Percentiles rank a stretch among this genome's conserved stretches.
Evolutionary conservation across 2,888 invertebrate species (phyloP).

Genomic region (Scelioninae gen. 2): DNA sequence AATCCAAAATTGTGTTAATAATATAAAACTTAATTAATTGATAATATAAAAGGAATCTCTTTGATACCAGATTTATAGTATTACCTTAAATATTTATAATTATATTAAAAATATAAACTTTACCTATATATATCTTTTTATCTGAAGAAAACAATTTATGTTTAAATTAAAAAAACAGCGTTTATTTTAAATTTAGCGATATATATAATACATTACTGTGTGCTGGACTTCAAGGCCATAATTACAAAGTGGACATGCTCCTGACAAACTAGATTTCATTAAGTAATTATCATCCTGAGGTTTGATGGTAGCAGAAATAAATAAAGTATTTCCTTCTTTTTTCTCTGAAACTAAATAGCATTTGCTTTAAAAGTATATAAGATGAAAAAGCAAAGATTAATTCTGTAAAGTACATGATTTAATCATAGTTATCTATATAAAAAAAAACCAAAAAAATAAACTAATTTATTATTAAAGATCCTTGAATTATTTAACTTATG

Average conservation of each 20-base stretch:
- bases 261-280: neutral
- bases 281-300: conserved; percentile 22
- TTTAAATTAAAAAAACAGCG: too few relatives aligned
- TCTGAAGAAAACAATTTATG: conserved; percentile 3
- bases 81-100: neutral
- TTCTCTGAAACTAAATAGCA: conserved; percentile 20
- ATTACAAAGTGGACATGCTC: conserved; percentile 41
- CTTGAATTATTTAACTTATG: too few relatives aligned
- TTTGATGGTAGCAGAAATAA: conserved; percentile 17
- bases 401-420: too few relatives aligned
- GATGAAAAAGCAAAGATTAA: too few relatives aligned
- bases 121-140: conserved; percentile 3
- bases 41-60: too few relatives aligned
- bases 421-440: too few relatives aligned
- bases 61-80: too few relatives aligned
- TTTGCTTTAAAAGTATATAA: neutral
- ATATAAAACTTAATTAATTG: conserved; percentile 2
- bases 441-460: neutral
- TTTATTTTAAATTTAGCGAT: too few relatives aligned
- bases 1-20: too few relatives aligned
- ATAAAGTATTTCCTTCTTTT: conserved; percentile 43
- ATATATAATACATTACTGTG: conserved; percentile 30
- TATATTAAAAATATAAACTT: neutral
- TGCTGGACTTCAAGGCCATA: conserved; percentile 45
- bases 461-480: too few relatives aligned